Conservation (phyloP, 2,888 invertebrate genomes). For the Tenthredo distinguenda region DNA sequence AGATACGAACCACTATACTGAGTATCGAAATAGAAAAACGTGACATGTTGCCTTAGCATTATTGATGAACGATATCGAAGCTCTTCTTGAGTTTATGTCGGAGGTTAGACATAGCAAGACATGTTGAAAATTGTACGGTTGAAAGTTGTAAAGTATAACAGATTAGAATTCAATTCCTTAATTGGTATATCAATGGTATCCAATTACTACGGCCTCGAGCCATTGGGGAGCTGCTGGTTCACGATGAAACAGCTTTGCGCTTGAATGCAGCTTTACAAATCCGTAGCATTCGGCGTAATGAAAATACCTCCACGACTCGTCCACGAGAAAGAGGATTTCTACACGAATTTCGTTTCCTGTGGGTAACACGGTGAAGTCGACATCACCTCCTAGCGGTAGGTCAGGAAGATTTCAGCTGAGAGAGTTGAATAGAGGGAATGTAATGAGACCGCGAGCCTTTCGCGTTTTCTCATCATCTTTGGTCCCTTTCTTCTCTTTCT, state of each 20-base stretch:
- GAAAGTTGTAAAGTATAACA: background rate
- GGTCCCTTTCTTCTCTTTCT: background rate
- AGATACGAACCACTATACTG: background rate
- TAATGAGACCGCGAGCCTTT: conserved; percentile 44
- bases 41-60: background rate
- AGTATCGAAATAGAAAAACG: background rate
- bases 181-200: conserved; percentile 11
- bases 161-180: conserved; percentile 13
- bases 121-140: background rate
- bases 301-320: conserved; percentile 34
- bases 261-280: conserved; percentile 44
- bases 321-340: conserved; percentile 14
- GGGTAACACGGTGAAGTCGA: background rate
- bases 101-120: background rate
- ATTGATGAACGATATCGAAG: background rate
- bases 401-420: conserved; percentile 48
- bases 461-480: background rate
- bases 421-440: conserved; percentile 48
- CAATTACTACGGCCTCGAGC: conserved; percentile 3
- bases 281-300: conserved; percentile 27
- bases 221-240: background rate
- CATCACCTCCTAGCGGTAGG: conserved; percentile 34
- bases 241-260: conserved; percentile 5
- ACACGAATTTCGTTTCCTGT: conserved; percentile 23
- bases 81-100: background rate